Base-by-base conservation (phyloP, 2,888 invertebrate species). In the Julus scanicus region DNA sequence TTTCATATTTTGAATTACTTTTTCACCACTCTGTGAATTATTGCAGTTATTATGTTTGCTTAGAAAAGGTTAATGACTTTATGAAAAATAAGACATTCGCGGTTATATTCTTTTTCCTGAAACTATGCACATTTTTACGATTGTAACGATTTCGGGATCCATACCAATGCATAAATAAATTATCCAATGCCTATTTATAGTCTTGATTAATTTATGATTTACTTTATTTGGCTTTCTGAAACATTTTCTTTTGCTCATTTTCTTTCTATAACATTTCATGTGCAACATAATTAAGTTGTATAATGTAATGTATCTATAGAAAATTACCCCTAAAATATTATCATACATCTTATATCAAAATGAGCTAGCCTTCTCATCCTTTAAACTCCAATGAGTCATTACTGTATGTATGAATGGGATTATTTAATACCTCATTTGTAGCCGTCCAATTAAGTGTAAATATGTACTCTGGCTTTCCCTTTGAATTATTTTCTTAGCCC, bases 401-500 rank as follows among this genome's bases (percentile, higher is more conserved):
- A 71, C 71, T 71, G 20, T 20, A 71, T 71, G 20, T 20, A 71
- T 11, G 20, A 71, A 71, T 71, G 71, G 71, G 71, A 71, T 71
- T 71, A 57, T 57, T 57, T 57, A 71, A 71, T 29, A 71, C 71
- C 71, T 71, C 71, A 11, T 71, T 71, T 71, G 71, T 71, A 71
- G 71, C 71, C 71, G 71, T 71, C 8, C 71, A 71, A n/a, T n/a
- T n/a, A n/a, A 71, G 71, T 71, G 71, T 71, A 71, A 71, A 71
- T 71, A 71, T 71, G n/a, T 71, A 71, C 71, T 29, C 6, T 29
- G 20, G 71, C 71, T 71, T 71, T 71, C 71, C 11, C 71, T 71
- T 71, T 71, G 71, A 71, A 71, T 71, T 71, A 57, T 57, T 57
- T 71, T 20, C 20, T 71, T 71, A 71, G 29, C 29, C 71, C 71